phyloP scores from a whole-genome alignment of 2,113 vertebrate genomes.

The Sisor rabdophorus region DNA sequence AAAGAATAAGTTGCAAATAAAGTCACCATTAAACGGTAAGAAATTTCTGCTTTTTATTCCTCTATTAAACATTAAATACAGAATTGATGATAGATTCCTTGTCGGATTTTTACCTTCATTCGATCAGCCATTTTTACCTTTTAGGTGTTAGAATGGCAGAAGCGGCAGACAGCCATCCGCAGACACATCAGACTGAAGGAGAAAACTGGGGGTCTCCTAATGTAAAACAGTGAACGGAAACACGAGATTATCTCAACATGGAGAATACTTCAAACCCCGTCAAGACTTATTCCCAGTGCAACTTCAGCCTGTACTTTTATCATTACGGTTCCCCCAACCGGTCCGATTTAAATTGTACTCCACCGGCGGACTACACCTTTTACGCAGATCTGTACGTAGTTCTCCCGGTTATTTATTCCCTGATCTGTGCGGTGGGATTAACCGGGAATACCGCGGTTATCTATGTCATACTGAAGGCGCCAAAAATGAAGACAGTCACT shows the following conservation, averaged over 20 bases:
- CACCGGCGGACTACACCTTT: constrained; percentile 58
- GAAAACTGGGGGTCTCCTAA: neutral
- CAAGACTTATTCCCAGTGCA: constrained; percentile 52
- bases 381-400: constrained; percentile 75
- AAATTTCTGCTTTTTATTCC: neutral
- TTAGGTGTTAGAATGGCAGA: constrained; percentile 39
- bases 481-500: constrained; percentile 88
- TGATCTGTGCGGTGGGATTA: constrained; percentile 82
- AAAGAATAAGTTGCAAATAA: neutral
- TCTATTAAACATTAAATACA: neutral
- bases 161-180: constrained; percentile 15
- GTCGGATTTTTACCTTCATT: neutral
- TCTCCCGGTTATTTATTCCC: constrained; percentile 79
- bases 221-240: constrained; percentile 19
- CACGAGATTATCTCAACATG: constrained; percentile 50
- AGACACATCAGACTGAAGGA: constrained; percentile 8
- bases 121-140: constrained; percentile 5
- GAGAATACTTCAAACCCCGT: constrained; percentile 57
- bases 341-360: constrained; percentile 58
- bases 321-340: constrained; percentile 51
- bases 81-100: neutral
- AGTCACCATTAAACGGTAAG: constrained; percentile 39
- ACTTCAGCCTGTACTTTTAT: constrained; percentile 60
- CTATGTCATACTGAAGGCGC: constrained; percentile 83
- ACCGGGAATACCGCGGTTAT: constrained; percentile 84